Conservation (phyloP, 2,113 vertebrate genomes). For the Mixornis gularis region DNA sequence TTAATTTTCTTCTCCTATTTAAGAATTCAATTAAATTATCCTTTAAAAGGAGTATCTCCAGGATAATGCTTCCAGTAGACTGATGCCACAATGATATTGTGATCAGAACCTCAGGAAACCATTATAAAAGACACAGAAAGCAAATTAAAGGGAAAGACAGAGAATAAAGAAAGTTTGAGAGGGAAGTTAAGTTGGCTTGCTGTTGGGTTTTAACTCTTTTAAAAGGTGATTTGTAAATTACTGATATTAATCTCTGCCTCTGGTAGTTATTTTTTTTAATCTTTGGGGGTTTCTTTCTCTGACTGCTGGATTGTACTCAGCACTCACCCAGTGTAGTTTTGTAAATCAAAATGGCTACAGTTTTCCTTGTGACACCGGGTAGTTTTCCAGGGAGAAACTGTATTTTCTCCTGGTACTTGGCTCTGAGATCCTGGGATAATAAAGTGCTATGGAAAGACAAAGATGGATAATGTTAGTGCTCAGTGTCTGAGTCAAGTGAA, state of each 20-base stretch:
- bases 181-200: not conserved
- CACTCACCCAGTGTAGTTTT: not conserved
- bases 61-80: not conserved
- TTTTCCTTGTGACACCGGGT: not conserved
- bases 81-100: not conserved
- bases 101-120: not conserved
- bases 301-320: not conserved
- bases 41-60: not conserved
- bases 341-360: not conserved
- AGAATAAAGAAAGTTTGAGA: not conserved
- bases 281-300: not conserved
- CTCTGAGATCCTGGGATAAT: not conserved
- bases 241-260: not conserved
- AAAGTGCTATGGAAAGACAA: not conserved
- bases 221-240: not conserved
- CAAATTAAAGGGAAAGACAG: not conserved
- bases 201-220: not conserved
- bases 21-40: not conserved
- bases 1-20: not conserved
- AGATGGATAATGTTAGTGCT: not conserved
- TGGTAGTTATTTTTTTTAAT: not conserved
- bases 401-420: not conserved
- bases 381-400: not conserved
- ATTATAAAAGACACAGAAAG: not conserved
- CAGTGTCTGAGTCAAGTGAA: not conserved